Conservation (phyloP, 2,888 invertebrate genomes). For the Epistrophella euchroma region DNA sequence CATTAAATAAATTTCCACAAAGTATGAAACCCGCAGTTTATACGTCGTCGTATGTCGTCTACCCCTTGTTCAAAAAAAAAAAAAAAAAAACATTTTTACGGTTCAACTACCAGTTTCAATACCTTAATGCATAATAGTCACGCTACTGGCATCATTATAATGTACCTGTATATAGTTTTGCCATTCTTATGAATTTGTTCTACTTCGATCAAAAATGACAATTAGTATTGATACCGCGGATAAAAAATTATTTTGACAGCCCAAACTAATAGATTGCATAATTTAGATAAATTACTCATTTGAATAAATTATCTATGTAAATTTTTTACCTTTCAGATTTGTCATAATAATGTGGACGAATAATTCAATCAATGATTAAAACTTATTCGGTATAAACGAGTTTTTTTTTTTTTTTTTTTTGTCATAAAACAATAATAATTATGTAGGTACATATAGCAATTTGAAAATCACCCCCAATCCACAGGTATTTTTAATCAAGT, state of each 20-base stretch:
- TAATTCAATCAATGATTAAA: background rate
- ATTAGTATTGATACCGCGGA: background rate
- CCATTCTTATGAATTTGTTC: constrained; percentile 4
- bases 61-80: background rate
- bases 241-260: constrained; percentile 15
- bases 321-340: background rate
- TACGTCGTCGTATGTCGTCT: background rate
- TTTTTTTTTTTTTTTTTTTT: background rate
- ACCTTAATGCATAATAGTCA: constrained; percentile 11
- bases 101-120: constrained; percentile 5
- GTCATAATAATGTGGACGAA: background rate
- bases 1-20: background rate
- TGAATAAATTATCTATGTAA: background rate
- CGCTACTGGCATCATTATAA: constrained; percentile 2
- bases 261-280: background rate
- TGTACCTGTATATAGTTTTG: background rate
- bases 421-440: background rate
- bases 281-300: constrained; percentile 3
- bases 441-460: background rate
- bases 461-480: background rate
- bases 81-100: constrained; percentile 1
- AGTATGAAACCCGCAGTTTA: background rate
- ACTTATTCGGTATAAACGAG: background rate
- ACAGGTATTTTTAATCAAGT: background rate
- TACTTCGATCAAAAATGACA: constrained; percentile 22